Base-by-base conservation (phyloP, 1,140 invertebrate genomes). In the Drosophila lowei region DNA sequence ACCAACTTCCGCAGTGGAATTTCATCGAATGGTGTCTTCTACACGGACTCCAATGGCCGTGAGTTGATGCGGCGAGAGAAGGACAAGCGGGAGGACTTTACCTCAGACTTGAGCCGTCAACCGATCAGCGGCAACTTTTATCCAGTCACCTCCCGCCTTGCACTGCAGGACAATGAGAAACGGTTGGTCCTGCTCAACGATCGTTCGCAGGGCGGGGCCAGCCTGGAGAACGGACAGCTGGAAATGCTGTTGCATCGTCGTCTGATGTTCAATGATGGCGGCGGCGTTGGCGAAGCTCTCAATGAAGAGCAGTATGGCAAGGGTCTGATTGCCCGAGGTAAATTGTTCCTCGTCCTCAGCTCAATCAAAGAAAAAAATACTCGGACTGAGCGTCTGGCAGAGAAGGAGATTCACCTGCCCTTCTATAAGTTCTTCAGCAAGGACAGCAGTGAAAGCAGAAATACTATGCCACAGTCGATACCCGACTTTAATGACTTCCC, bases 11-110 rank as follows among this genome's bases (percentile, higher is more conserved):
- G 92, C 9, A 94, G 94, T 8, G 92, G 94, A 48, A 85, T 98
- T 2, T 72, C 93, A 0, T 95, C 95, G 0, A 92, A 95, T 2
- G 93, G 93, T 0, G 92, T 93, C 1, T 99, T 99, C 90, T 98
- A 95, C 88, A 99, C 98, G 0, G 98, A 99, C 90, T 95, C 97
- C 0, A 99, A 99, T 92, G 98, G 98, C 0, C 93, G 98, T 42
- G 96, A 99, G 92, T 94, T 97, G 89, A 86, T 99, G 44, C 94
- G 95, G 74, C 93, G 98, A 47, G 92, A 93, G 62, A 91, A 94
- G 43, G 93, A 99, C 88, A 94, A 93, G 62, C 92, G 97, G 21
- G 94, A 96, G 28, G 8, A 96, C 95, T 2, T 99, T 95, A 95
- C 92, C 93, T 15, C 95, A 0, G 90, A 93, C 0, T 43, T 98